Evolutionary conservation across 2,797 vertebrate species (phyloP).

Genomic region (Aphelocoma californica): DNA sequence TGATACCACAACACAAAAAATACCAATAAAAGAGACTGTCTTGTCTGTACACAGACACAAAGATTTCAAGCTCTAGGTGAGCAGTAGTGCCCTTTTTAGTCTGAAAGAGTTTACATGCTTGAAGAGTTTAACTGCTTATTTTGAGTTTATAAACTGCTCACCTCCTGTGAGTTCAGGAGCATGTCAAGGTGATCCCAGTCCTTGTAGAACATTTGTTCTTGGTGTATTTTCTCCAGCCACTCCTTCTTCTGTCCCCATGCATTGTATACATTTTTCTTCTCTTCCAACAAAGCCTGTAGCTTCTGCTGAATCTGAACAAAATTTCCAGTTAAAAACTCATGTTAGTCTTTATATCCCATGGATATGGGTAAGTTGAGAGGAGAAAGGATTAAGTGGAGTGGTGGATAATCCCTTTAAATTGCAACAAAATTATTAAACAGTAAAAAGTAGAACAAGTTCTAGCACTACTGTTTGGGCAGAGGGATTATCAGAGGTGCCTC

Average conservation of each 20-base stretch:
- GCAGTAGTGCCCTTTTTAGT: background rate
- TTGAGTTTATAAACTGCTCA: conserved; percentile 3
- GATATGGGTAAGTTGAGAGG: background rate
- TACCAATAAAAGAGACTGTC: background rate
- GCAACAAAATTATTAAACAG: background rate
- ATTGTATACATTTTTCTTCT: conserved; percentile 73
- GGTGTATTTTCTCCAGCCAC: conserved; percentile 77
- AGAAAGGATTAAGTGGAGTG: background rate
- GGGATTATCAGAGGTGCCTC: background rate
- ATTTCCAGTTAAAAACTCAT: background rate
- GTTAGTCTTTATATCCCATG: background rate
- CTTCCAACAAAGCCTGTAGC: conserved; percentile 72
- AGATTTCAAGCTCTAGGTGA: background rate
- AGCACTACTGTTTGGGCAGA: background rate
- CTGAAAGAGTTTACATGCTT: background rate
- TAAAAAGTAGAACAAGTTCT: background rate
- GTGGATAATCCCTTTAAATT: background rate
- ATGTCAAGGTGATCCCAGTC: conserved; percentile 79
- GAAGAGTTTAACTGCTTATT: background rate
- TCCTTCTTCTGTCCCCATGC: conserved; percentile 81
- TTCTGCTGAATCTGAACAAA: conserved; percentile 78
- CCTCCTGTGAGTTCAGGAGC: conserved; percentile 84
- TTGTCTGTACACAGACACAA: background rate
- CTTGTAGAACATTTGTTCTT: conserved; percentile 86
- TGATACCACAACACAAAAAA: background rate